phyloP scores from a whole-genome alignment of 2,113 vertebrate species.

The Eurypyga helias region DNA sequence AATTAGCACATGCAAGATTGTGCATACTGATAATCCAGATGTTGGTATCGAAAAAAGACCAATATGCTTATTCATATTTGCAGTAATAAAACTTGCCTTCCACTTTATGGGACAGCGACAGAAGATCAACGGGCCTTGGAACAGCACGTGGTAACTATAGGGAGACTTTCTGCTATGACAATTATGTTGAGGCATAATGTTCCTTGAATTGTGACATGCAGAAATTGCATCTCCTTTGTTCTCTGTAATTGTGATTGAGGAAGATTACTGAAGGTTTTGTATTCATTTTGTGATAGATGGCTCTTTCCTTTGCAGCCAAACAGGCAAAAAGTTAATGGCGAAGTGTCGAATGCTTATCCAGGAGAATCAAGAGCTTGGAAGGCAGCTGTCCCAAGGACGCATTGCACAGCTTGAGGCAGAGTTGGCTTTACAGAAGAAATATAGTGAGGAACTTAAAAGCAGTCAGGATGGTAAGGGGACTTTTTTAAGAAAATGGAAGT shows the following conservation, averaged over 20 bases:
- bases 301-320: constrained; percentile 99
- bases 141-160: constrained; percentile 67
- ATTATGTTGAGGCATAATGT: constrained; percentile 64
- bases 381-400: constrained; percentile 98
- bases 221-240: constrained; percentile 53
- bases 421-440: constrained; percentile 99
- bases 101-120: constrained; percentile 50
- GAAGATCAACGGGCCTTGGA: constrained; percentile 67
- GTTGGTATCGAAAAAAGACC: constrained; percentile 22
- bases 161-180: constrained; percentile 64
- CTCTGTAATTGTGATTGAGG: constrained; percentile 58
- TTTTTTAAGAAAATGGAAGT: constrained; percentile 61
- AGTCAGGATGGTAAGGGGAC: constrained; percentile 97
- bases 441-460: constrained; percentile 99
- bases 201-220: constrained; percentile 57
- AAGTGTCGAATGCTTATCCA: constrained; percentile 99
- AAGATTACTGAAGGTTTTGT: constrained; percentile 67
- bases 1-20: constrained; percentile 8
- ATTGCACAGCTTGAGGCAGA: constrained; percentile 99
- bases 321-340: constrained; percentile 99
- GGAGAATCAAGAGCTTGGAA: constrained; percentile 99
- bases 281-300: constrained; percentile 94
- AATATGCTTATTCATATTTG: constrained; percentile 66
- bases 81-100: constrained; percentile 71
- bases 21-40: constrained; percentile 41